Evolutionary conservation across 2,113 vertebrate species (phyloP).

Genomic region (Dasyurus viverrinus): DNA sequence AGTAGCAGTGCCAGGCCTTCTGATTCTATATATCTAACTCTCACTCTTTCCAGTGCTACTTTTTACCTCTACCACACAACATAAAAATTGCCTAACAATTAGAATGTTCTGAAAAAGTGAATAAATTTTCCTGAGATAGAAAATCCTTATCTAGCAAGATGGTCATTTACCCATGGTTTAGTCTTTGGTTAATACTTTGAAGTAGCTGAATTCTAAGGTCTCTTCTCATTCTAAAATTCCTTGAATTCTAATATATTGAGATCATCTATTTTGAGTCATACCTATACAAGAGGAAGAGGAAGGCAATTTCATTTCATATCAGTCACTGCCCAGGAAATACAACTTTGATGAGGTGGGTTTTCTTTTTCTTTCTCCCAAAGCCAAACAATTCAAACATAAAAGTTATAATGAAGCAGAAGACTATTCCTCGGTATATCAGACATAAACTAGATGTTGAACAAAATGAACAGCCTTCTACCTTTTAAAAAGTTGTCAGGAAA

Average conservation of each 20-base stretch:
- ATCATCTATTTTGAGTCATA: conserved; percentile 27
- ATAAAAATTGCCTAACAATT: too few species aligned
- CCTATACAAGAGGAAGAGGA: not conserved
- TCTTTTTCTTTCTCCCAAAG: conserved; percentile 41
- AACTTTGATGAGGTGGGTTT: not conserved
- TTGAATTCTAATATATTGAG: conserved; percentile 13
- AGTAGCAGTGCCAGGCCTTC: too few species aligned
- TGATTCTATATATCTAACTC: too few species aligned
- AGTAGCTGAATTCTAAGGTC: too few species aligned
- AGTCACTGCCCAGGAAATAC: conserved; percentile 33
- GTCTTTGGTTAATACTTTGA: too few species aligned
- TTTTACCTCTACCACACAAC: too few species aligned
- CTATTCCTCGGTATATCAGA: conserved; percentile 47
- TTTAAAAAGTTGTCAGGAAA: conserved; percentile 50
- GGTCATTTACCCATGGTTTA: too few species aligned
- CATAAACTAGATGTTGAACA: conserved; percentile 45
- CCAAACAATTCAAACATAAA: conserved; percentile 56
- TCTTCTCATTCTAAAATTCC: too few species aligned
- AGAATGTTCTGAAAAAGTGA: too few species aligned
- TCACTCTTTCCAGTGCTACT: too few species aligned
- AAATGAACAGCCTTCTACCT: conserved; percentile 41
- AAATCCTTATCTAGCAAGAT: too few species aligned
- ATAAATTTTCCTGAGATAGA: too few species aligned
- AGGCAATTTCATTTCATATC: conserved; percentile 35
- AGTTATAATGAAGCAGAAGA: conserved; percentile 49